Evolutionary conservation across 2,113 vertebrate species (phyloP), one percentile per base, ranked within the genome.

Genomic region (Macrotus californicus): DNA sequence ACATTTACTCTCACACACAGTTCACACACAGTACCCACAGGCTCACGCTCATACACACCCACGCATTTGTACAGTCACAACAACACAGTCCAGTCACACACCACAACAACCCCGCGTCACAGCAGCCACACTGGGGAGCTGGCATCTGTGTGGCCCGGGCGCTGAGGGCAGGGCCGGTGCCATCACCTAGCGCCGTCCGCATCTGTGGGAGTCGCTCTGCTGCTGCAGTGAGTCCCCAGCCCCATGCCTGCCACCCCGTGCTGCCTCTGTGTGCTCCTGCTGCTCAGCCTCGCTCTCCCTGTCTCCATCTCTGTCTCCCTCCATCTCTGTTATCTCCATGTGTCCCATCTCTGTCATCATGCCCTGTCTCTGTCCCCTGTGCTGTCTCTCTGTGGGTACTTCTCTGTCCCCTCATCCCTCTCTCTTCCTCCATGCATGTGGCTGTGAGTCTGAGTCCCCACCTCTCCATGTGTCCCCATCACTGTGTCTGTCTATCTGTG

Each of bases 401-500:
- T 48, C 67, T 34, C 54, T 24, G 34, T 39, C 34, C 24, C 3
- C 1, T 15, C 18, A 3, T 19, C 70, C 7, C 1, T 36, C 29
- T 36, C 29, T 43, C 1, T 22, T 29, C 21, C 59, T 34, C 43
- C 46, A 14, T 0, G 36, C 0, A 4, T 22, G 64, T 41, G 2
- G 9, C 4, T 26, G 24, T 43, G 21, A 13, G 70, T 43, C 22
- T 43, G 39, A 7, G 26, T 70, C 3, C 19, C 54, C 14, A 7
- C 31, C 70, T 36, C 19, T 34, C 34, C 18, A 8, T 11, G 8
- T 85, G 9, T 85, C 39, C 29, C 64, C 21, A 10, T 19, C 41
- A 0, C 26, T 0, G 7, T 5, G 5, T 34, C 56, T 22, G 21
- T 26, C n/a, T 26, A 29, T 29, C 26, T 3, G 5, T 5, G 1